Evolutionary conservation across 2,888 invertebrate genomes (phyloP).

Genomic region (Prosopocoilus inquinatus): DNA sequence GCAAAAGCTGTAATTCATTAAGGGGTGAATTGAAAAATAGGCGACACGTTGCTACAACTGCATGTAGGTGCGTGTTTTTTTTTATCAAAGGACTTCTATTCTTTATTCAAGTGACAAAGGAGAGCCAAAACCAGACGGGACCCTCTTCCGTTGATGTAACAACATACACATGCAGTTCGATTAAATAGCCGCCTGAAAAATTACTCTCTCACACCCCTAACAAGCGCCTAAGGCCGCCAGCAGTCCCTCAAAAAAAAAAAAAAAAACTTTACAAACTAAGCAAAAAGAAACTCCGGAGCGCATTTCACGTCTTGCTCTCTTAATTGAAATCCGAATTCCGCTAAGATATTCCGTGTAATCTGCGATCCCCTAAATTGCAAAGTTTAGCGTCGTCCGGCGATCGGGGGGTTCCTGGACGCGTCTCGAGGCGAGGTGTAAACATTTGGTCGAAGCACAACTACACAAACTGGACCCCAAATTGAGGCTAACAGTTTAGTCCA

Average conservation of each 20-base stretch:
- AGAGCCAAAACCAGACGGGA: neutral
- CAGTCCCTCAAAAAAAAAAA: neutral
- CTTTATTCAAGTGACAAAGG: neutral
- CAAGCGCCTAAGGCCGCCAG: neutral
- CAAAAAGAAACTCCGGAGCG: neutral
- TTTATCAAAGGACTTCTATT: neutral
- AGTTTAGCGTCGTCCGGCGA: too few relatives aligned
- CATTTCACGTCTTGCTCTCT: neutral
- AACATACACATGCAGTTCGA: neutral
- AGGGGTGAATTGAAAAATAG: too few relatives aligned
- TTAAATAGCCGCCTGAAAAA: neutral
- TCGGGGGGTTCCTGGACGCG: neutral
- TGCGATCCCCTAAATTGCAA: too few relatives aligned
- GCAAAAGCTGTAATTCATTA: too few relatives aligned
- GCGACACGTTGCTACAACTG: too few relatives aligned
- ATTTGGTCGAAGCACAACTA: neutral
- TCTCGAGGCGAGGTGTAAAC: neutral
- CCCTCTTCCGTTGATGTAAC: neutral
- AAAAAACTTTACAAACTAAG: neutral
- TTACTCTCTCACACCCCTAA: neutral
- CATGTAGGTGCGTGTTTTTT: neutral
- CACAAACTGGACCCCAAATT: neutral
- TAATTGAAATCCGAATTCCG: neutral
- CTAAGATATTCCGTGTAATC: too few relatives aligned
- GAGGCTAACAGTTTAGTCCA: constrained; percentile 2